Evolutionary conservation across 1,140 invertebrate species (phyloP).

Genomic region (Pygmarrhopalites habei): DNA sequence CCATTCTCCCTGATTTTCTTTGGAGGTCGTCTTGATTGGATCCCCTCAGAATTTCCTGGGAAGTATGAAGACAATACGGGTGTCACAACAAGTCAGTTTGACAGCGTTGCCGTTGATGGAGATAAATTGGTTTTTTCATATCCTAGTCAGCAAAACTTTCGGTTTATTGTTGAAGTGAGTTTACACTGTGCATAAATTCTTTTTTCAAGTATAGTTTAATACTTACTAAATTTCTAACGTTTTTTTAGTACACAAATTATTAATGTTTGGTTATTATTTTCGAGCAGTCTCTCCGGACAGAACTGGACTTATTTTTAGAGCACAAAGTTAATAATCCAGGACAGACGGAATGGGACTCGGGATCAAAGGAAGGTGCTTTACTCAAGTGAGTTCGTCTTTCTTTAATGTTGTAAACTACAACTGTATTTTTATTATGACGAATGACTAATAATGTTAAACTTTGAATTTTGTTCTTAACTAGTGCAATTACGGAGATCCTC

Average conservation of each 20-base stretch:
- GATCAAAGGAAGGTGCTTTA: constrained; percentile 49
- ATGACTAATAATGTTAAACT: too few relatives aligned
- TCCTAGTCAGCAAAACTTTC: not conserved
- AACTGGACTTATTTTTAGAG: constrained; percentile 55
- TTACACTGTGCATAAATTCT: too few relatives aligned
- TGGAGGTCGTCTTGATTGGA: constrained; percentile 48
- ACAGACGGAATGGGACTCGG: constrained; percentile 49
- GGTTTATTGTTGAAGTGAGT: too few relatives aligned
- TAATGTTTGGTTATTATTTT: not conserved
- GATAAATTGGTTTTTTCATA: constrained; percentile 39
- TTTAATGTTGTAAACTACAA: too few relatives aligned
- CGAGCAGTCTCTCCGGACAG: constrained; percentile 51
- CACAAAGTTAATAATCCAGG: constrained; percentile 57
- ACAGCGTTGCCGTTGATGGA: constrained; percentile 52
- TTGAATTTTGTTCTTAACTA: too few relatives aligned
- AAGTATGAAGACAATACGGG: constrained; percentile 46
- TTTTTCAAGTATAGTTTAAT: too few relatives aligned
- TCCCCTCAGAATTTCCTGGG: constrained; percentile 40
- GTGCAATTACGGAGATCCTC: too few relatives aligned
- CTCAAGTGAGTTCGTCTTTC: too few relatives aligned
- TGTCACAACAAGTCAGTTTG: constrained; percentile 45
- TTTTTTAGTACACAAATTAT: too few relatives aligned
- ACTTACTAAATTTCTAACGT: too few relatives aligned
- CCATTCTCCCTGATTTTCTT: constrained; percentile 66
- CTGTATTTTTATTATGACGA: too few relatives aligned